phyloP scores from a whole-genome alignment of 2,113 vertebrate species.

The Scalopus aquaticus region DNA sequence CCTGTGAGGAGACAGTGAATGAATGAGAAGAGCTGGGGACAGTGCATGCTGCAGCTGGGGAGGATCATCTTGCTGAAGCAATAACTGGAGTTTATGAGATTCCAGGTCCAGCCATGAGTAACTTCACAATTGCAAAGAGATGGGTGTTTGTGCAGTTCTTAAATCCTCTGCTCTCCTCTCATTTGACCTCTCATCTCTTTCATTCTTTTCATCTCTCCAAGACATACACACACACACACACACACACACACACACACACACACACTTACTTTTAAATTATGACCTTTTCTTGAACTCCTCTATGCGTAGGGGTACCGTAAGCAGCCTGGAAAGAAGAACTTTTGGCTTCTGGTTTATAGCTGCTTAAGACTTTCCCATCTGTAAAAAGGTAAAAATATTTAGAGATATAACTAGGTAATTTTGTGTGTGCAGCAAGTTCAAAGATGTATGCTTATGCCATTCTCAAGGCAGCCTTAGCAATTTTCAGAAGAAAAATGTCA shows the following conservation, averaged over 20 bases:
- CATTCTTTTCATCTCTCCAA: neutral
- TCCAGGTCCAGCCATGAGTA: neutral
- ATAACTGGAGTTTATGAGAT: neutral
- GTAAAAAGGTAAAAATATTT: neutral
- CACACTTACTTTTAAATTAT: neutral
- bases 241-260: neutral
- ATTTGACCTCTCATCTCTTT: neutral
- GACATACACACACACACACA: neutral
- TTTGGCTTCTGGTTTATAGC: neutral
- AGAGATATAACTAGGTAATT: conserved; percentile 21
- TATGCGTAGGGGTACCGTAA: neutral
- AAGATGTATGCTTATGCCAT: conserved; percentile 45
- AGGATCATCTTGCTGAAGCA: neutral
- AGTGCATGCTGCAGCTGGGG: fast-evolving
- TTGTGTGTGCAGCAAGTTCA: neutral
- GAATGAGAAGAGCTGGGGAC: too few species aligned
- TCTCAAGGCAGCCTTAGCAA: conserved; percentile 54
- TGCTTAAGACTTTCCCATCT: neutral
- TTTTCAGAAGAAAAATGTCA: conserved; percentile 73
- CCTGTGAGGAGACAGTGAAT: neutral
- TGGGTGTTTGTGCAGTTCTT: neutral
- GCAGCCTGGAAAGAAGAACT: neutral
- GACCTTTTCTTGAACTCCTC: neutral
- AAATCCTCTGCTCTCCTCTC: neutral
- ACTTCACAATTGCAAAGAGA: neutral